Evolutionary conservation across 2,888 invertebrate genomes (phyloP).

Genomic region (Tromatobia lineatoria): DNA sequence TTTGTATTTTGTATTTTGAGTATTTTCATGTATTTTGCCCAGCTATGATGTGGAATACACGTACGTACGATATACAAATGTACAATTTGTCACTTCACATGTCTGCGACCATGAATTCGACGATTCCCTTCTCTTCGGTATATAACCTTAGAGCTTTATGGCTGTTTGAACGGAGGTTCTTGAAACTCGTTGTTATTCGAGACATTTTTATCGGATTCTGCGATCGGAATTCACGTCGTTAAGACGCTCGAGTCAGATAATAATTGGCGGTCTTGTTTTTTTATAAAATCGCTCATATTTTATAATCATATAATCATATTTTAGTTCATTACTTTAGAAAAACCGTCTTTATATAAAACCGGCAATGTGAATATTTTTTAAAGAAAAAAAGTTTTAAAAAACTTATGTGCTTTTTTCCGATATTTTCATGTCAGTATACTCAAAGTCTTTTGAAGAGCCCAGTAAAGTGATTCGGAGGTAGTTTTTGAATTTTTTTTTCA

Average conservation of each 20-base stretch:
- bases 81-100: neutral
- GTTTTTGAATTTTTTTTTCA: too few species aligned
- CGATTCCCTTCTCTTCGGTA: conserved; percentile 72
- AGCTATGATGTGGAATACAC: too few species aligned
- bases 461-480: too few species aligned
- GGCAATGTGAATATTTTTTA: too few species aligned
- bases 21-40: neutral
- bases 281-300: neutral
- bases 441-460: too few species aligned
- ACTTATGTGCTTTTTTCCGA: too few species aligned
- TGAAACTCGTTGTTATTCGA: conserved; percentile 41
- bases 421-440: too few species aligned
- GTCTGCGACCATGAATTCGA: conserved; percentile 72
- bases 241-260: neutral
- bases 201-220: conserved; percentile 35
- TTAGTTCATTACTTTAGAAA: too few species aligned
- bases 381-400: too few species aligned
- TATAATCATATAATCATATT: too few species aligned
- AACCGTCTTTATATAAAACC: too few species aligned
- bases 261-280: neutral
- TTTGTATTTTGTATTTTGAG: too few species aligned
- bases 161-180: conserved; percentile 31
- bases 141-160: conserved; percentile 69
- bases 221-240: conserved; percentile 2
- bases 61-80: neutral